Evolutionary conservation across 2,797 vertebrate species (phyloP).

Genomic region (Emydoidea blandingii): DNA sequence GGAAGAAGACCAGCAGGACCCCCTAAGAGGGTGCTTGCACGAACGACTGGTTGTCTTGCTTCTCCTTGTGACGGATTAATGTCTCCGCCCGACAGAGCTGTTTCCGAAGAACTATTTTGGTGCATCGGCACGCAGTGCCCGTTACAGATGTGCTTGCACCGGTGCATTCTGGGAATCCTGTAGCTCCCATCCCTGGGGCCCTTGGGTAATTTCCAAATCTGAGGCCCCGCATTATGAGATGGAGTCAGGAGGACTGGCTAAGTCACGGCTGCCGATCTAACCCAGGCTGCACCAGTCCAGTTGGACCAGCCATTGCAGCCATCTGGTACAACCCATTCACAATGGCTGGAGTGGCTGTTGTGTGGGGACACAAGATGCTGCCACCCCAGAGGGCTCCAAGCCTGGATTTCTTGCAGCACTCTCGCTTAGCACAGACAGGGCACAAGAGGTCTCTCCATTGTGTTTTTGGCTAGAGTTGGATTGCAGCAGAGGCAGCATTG

Average conservation of each 20-base stretch:
- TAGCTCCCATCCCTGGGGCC: neutral
- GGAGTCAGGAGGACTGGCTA: accelerated
- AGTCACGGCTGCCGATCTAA: neutral
- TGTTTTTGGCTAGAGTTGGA: accelerated
- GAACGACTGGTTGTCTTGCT: neutral
- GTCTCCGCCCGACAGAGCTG: neutral
- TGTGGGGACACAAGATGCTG: neutral
- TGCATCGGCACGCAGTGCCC: accelerated
- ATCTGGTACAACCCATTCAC: neutral
- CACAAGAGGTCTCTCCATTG: neutral
- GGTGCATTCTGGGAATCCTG: neutral
- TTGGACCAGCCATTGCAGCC: neutral
- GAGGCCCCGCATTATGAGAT: accelerated
- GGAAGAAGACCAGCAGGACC: neutral
- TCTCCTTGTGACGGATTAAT: neutral
- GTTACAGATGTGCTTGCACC: slow-evolving; percentile 17
- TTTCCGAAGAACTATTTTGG: accelerated
- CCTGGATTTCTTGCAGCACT: neutral
- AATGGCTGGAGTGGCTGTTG: neutral
- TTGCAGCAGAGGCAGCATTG: neutral
- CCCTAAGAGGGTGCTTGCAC: accelerated
- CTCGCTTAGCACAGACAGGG: neutral
- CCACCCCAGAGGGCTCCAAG: neutral
- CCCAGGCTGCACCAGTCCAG: neutral
- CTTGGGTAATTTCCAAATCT: accelerated